A percentile compares a stretch with the other conserved stretches of the same genome.
phyloP scores from a whole-genome alignment of 1,140 invertebrate genomes.

The Leucophenga varia region DNA sequence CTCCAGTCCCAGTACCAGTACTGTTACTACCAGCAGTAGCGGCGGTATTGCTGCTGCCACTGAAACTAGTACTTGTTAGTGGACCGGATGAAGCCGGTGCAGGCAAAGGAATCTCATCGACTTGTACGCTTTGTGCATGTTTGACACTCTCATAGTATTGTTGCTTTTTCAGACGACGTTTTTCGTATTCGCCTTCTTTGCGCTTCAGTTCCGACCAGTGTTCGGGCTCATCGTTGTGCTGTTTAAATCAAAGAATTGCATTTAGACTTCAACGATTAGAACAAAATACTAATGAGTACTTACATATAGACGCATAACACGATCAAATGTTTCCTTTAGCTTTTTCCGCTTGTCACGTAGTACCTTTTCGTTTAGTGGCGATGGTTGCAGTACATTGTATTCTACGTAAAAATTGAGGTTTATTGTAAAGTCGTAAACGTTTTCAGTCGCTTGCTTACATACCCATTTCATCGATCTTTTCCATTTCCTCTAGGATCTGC shows the following conservation, averaged over 20 bases:
- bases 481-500: slow-evolving; percentile 92
- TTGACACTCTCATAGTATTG: slow-evolving; percentile 93
- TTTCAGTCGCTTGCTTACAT: no score
- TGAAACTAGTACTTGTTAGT: neutral
- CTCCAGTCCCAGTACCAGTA: neutral
- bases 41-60: neutral
- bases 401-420: no score
- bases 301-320: slow-evolving; percentile 95
- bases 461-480: slow-evolving; percentile 98
- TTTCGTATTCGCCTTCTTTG: slow-evolving; percentile 91
- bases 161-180: slow-evolving; percentile 79
- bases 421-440: no score
- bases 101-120: slow-evolving; percentile 96
- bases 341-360: slow-evolving; percentile 96
- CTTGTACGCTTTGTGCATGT: slow-evolving; percentile 90
- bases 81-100: slow-evolving; percentile 58
- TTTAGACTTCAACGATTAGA: no score
- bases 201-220: slow-evolving; percentile 89
- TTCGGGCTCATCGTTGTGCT: slow-evolving; percentile 96
- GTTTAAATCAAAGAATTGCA: slow-evolving; percentile 1
- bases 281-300: slow-evolving; percentile 58
- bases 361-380: slow-evolving; percentile 94
- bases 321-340: slow-evolving; percentile 90
- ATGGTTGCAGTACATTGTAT: slow-evolving; percentile 91
- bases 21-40: neutral